Conservation (phyloP, 2,888 invertebrate genomes). For the Dione vanillae region DNA sequence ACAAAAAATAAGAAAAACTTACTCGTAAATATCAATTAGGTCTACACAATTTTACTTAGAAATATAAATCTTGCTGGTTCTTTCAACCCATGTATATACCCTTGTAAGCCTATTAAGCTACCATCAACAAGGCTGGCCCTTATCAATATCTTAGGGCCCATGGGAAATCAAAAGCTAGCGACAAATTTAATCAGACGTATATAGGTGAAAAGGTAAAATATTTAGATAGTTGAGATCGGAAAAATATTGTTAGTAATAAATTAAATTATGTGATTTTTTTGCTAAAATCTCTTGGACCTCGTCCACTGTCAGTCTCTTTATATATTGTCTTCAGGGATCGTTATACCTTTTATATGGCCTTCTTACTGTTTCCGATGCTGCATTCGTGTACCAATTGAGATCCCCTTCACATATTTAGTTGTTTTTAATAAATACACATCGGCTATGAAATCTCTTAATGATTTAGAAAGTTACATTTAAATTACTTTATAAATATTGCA, state of each 20-base stretch:
- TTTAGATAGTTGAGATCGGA: slow-evolving; percentile 21
- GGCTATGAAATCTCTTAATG: no score
- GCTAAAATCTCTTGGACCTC: no score
- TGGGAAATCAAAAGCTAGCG: slow-evolving; percentile 49
- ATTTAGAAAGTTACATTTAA: no score
- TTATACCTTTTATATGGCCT: no score
- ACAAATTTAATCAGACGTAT: slow-evolving; percentile 47
- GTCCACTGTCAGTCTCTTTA: no score
- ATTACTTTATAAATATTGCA: no score
- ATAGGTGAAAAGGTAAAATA: slow-evolving; percentile 38
- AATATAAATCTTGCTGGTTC: slow-evolving; percentile 4
- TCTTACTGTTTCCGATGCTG: no score
- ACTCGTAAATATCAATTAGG: neutral
- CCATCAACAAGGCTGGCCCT: slow-evolving; percentile 42
- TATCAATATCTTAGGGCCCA: slow-evolving; percentile 45
- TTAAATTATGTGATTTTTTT: no score
- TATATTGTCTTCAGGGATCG: no score
- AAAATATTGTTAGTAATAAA: neutral
- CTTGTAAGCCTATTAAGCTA: slow-evolving; percentile 43
- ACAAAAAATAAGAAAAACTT: neutral
- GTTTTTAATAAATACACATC: no score
- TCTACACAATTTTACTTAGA: neutral
- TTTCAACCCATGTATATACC: slow-evolving; percentile 4
- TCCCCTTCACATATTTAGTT: no score
- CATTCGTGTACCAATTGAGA: no score